Percentiles rank a stretch among this genome's conserved stretches.
Conservation (phyloP, 2,113 vertebrate genomes). For the Rhinolophus ferrumequinum region DNA sequence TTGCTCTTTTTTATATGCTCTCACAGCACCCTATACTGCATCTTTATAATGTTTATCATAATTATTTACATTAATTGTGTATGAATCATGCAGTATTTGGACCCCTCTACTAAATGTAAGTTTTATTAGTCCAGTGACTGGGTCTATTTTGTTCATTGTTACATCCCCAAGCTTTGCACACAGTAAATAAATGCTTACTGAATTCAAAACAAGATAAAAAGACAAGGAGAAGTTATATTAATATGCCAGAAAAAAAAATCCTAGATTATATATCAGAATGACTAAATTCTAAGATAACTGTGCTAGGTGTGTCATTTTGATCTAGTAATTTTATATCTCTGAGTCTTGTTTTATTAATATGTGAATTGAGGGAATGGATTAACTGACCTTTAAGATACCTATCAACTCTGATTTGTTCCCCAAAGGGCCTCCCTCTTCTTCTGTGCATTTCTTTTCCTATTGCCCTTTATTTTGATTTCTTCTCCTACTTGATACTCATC, state of each 20-base stretch:
- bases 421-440: not conserved
- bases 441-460: not conserved
- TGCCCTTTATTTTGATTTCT: slow-evolving; percentile 27
- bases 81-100: not conserved
- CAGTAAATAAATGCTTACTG: not conserved
- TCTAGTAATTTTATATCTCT: not conserved
- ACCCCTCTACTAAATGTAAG: not conserved
- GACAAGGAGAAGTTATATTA: not conserved
- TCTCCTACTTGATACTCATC: not conserved
- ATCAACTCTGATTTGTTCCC: slow-evolving; percentile 12
- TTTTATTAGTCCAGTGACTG: not conserved
- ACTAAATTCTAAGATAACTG: slow-evolving; percentile 14
- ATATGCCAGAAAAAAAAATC: slow-evolving; percentile 13
- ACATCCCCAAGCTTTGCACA: not conserved
- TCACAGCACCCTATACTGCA: not conserved
- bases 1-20: not conserved
- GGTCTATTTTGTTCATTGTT: not conserved
- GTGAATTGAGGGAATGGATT: not conserved
- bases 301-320: not conserved
- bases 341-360: not conserved
- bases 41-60: not conserved
- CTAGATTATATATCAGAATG: not conserved
- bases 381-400: not conserved
- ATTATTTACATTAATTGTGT: not conserved
- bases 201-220: not conserved